A percentile compares a stretch with the other conserved stretches of the same genome.
Conservation (phyloP, 2,797 vertebrate genomes). For the Semaprochilodus insignis region DNA sequence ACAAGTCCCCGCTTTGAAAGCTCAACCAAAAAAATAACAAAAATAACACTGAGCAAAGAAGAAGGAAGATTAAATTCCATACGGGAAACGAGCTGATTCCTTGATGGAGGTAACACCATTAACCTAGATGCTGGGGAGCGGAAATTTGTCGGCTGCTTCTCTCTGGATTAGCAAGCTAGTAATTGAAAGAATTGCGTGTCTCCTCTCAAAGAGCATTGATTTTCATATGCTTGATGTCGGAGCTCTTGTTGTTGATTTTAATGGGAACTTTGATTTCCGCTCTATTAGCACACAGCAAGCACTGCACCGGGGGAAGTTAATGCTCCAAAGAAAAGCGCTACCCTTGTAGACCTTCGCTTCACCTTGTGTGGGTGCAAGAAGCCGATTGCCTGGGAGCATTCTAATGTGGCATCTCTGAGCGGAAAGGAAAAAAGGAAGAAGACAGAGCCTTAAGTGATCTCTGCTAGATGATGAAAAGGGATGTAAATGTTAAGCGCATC, state of each 20-base stretch:
- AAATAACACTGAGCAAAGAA: constrained; percentile 57
- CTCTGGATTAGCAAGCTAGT: constrained; percentile 64
- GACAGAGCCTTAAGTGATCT: constrained; percentile 76
- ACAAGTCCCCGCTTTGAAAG: constrained; percentile 70
- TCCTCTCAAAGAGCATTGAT: constrained; percentile 70
- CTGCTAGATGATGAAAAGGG: constrained; percentile 84
- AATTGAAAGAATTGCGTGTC: constrained; percentile 64
- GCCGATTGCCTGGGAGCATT: constrained; percentile 63
- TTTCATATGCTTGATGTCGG: constrained; percentile 70
- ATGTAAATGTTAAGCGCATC: constrained; percentile 87
- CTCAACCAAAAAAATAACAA: constrained; percentile 65
- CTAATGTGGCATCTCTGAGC: constrained; percentile 64
- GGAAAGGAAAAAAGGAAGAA: constrained; percentile 68
- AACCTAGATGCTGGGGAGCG: constrained; percentile 67
- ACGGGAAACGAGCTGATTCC: constrained; percentile 66
- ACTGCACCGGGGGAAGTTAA: constrained; percentile 63
- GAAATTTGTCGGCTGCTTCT: constrained; percentile 35
- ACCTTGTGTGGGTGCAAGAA: constrained; percentile 79
- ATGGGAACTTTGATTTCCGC: constrained; percentile 73
- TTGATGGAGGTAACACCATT: constrained; percentile 71
- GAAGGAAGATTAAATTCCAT: constrained; percentile 65
- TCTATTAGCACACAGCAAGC: constrained; percentile 64
- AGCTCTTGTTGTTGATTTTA: constrained; percentile 68
- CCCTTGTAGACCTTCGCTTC: constrained; percentile 82
- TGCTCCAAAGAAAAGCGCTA: constrained; percentile 73